Percentiles rank a stretch among this genome's conserved stretches.
Conservation (phyloP, 2,888 invertebrate genomes). For the Drosophila demipolita region DNA sequence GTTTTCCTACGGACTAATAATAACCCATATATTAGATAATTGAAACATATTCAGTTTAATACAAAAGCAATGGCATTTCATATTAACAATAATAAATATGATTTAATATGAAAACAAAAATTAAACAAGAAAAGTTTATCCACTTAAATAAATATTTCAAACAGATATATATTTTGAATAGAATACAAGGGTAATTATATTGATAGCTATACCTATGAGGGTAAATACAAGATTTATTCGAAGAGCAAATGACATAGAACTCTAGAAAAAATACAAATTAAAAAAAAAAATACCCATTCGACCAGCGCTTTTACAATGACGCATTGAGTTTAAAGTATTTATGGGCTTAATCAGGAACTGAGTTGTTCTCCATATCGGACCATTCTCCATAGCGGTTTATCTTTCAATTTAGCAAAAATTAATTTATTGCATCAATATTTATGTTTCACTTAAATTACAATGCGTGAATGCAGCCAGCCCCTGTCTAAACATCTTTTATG, state of each 20-base stretch:
- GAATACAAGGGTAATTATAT: no score
- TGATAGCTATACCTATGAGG: neutral
- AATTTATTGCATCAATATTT: slow-evolving; percentile 82
- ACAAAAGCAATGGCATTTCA: neutral
- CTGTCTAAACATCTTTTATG: slow-evolving; percentile 71
- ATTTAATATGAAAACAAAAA: no score
- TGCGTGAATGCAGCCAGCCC: slow-evolving; percentile 80
- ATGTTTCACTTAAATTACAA: slow-evolving; percentile 82
- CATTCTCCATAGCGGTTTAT: slow-evolving; percentile 24
- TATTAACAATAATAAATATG: no score
- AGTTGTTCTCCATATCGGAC: slow-evolving; percentile 7
- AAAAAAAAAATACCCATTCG: neutral
- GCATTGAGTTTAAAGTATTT: slow-evolving; percentile 6
- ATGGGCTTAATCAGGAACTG: slow-evolving; percentile 17
- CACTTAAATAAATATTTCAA: neutral
- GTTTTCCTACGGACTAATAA: neutral
- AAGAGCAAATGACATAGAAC: neutral
- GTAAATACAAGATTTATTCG: neutral
- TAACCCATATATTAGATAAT: neutral
- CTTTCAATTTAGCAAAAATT: slow-evolving; percentile 74
- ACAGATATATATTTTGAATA: no score
- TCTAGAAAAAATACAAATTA: neutral
- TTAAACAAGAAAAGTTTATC: neutral
- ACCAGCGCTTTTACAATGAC: neutral
- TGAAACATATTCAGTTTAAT: neutral